Evolutionary conservation across 2,113 vertebrate species (phyloP).

Genomic region (Pachyramphus minor): DNA sequence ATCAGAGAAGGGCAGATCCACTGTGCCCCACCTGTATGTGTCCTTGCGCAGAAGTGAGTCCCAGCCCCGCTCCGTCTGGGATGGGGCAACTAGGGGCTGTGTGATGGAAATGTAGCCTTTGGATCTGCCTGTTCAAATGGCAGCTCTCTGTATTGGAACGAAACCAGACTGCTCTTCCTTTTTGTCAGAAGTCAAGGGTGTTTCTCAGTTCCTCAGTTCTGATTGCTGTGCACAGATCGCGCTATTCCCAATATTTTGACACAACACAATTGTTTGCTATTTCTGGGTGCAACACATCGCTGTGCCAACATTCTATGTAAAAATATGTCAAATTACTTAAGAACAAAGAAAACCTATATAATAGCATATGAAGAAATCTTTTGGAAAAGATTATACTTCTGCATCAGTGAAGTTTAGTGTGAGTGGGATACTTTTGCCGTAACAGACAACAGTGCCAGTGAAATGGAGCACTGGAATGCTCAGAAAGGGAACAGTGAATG

Average conservation of each 20-base stretch:
- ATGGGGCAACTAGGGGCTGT: fast-evolving
- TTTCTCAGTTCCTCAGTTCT: background rate
- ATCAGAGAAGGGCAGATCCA: background rate
- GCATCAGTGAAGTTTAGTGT: background rate
- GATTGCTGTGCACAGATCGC: background rate
- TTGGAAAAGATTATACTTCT: background rate
- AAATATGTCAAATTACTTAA: background rate
- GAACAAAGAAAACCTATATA: background rate
- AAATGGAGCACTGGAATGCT: background rate
- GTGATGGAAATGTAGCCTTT: background rate
- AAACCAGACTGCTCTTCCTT: background rate
- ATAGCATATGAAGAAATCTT: background rate
- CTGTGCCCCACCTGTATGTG: fast-evolving
- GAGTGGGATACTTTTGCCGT: background rate
- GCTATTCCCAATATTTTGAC: background rate
- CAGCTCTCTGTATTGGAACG: background rate
- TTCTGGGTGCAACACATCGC: background rate
- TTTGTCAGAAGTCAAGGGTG: background rate
- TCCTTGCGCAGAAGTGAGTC: fast-evolving
- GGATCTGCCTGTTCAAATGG: background rate
- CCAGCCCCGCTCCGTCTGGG: fast-evolving
- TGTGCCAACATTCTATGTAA: background rate
- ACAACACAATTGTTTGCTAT: background rate
- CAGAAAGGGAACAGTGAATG: background rate
- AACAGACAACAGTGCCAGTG: background rate